Conservation (phyloP, 1,140 invertebrate genomes). For the Brachionus koreanus region DNA sequence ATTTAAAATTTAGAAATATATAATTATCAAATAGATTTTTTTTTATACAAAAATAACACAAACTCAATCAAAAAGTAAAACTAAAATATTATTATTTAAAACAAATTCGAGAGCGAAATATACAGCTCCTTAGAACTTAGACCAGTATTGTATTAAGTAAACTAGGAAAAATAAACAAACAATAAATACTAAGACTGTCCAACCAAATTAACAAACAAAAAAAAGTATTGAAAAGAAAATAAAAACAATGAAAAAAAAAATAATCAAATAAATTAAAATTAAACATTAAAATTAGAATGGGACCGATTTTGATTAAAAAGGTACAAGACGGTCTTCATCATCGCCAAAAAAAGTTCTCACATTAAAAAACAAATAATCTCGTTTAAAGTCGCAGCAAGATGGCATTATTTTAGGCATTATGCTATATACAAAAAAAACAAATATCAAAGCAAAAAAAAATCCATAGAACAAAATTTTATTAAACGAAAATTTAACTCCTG, state of each 20-base stretch:
- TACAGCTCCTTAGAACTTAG: not conserved
- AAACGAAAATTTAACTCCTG: not conserved
- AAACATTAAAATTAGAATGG: not conserved
- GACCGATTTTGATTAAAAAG: not conserved
- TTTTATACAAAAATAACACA: not conserved
- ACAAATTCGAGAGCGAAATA: not conserved
- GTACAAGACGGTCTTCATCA: conserved; percentile 3
- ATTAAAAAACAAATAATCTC: conserved; percentile 40
- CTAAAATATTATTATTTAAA: not conserved
- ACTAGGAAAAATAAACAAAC: not conserved
- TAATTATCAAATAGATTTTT: not conserved
- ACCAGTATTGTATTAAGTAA: not conserved
- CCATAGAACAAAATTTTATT: not conserved
- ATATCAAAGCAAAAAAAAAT: conserved; percentile 11
- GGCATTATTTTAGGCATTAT: conserved; percentile 35
- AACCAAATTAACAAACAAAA: not conserved
- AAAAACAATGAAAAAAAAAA: not conserved
- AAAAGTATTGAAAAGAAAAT: no score
- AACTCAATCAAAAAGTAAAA: not conserved
- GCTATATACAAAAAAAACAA: conserved; percentile 22
- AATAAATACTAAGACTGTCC: not conserved
- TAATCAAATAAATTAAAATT: not conserved
- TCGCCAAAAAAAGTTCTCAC: not conserved
- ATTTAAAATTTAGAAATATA: not conserved
- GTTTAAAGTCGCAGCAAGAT: conserved; percentile 11